Base-by-base conservation (phyloP, 2,888 invertebrate genomes). In the Andrena trimmerana region DNA sequence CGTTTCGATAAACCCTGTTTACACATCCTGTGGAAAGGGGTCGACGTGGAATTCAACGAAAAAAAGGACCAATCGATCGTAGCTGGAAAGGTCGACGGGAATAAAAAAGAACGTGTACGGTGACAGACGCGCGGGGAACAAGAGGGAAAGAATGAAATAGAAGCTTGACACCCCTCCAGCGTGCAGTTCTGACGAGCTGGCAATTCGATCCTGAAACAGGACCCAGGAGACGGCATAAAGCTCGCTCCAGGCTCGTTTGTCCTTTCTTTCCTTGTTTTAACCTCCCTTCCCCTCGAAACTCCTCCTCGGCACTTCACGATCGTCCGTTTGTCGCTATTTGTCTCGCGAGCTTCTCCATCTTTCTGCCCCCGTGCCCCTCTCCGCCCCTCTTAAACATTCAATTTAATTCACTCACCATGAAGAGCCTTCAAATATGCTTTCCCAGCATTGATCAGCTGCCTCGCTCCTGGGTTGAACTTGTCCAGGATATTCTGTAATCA, bases 341-440 rank as follows among this genome's bases (percentile, higher is more conserved):
- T 82, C 83, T 74, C 70, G 78, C 69, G 29, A 70, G 13, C 65
- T 59, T 48, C 42, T 20, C 27, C 52, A 52, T 20, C 80, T 77
- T 79, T 83, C 71, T 63, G 62, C 27, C 36, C 20, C 48, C 5
- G 1, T 31, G 7, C 16, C 27, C 36, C 20, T 42, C 16, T 54
- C n/a, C 2, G 2, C 2, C 8, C 62, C 50, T 31, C 52, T 69
- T 50, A 50, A 66, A 81, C 57, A 83, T 82, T 87, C 77, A 57
- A 87, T 87, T 87, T 82, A 79, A 87, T 87, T 88, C 84, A 95
- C 97, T 97, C 95, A 98, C 98, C 98, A 95, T 98, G 98, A 93
- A 99, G 96, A 90, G 98, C 98, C 95, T 99, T 99, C 91, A 99
- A 96, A 94, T 98, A 98, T 81, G 98, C 97, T 94, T 98, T 98